phyloP scores from a whole-genome alignment of 2,113 vertebrate species.

The Galbula dea region DNA sequence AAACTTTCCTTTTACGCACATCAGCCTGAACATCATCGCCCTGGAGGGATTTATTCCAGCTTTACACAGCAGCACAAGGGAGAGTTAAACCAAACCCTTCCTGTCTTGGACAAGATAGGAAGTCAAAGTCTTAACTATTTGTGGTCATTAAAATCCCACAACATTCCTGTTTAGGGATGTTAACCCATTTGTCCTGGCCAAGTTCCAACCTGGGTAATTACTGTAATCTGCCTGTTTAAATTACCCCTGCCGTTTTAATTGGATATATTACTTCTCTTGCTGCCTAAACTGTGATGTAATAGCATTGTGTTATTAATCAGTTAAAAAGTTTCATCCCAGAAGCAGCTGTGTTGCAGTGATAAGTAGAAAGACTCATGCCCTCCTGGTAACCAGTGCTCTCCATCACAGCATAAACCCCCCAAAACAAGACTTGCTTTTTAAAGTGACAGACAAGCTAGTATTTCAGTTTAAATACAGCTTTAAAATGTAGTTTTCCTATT shows the following conservation, averaged over 20 bases:
- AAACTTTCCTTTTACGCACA: neutral
- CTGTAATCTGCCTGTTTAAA: constrained; percentile 71
- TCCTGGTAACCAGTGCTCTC: neutral
- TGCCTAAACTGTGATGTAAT: constrained; percentile 63
- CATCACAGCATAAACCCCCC: neutral
- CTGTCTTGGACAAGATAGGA: neutral
- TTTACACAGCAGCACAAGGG: neutral
- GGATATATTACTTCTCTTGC: constrained; percentile 66
- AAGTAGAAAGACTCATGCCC: neutral
- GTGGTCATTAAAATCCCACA: constrained; percentile 47
- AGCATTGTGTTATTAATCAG: constrained; percentile 64
- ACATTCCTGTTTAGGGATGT: constrained; percentile 42
- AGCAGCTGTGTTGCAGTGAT: neutral
- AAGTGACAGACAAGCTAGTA: neutral
- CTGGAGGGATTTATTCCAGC: neutral
- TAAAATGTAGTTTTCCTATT: neutral
- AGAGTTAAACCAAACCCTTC: neutral
- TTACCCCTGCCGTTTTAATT: constrained; percentile 72
- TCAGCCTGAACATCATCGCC: neutral
- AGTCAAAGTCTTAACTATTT: constrained; percentile 39
- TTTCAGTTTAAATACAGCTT: neutral
- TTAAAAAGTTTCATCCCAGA: constrained; percentile 49
- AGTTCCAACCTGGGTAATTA: constrained; percentile 69
- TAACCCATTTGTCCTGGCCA: constrained; percentile 68
- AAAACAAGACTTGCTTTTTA: neutral